Evolutionary conservation across 2,797 vertebrate species (phyloP), one percentile per base, ranked within the genome.

Genomic region (Diplodus puntazzo): DNA sequence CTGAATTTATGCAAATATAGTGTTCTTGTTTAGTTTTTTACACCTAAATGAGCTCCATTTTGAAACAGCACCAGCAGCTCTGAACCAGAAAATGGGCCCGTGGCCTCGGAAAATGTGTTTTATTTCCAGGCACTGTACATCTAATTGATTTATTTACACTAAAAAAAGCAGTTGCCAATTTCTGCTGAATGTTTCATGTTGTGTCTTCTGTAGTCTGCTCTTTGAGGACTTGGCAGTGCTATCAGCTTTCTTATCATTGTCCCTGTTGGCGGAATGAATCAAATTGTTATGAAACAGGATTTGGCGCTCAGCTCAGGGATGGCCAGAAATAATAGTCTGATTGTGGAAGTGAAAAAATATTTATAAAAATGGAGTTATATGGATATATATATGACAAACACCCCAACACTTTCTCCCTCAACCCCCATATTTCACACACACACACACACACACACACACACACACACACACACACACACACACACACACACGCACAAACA

Each of bases 131-230:
- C 87, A 75, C 88, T 80, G 83, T 91, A 82, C 65, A 81, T 88
- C 83, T 89, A 88, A 92, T 91, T 92, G 90, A 92, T 92, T 90
- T 90, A 90, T 90, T 90, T 88, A 86, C 84, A 87, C 85, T 77
- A 69, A 81, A 84, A 84, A 79, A 79, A 82, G 73, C 73, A 73
- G 82, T 73, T 83, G 87, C 88, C 89, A 92, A 79, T 87, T 88
- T 73, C 73, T 80, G 76, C 83, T 84, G 81, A 90, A 90, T 90
- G 84, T 91, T 91, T 94, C 75, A 91, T 90, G 87, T 79, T 80
- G 80, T 86, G 84, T 89, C 84, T 77, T 89, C 80, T 87, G 82
- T 84, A 80, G 84, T 85, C 80, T 83, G 77, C 83, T 83, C 82
- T 92, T 88, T 89, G 85, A 88, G 84, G 80, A 83, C 85, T 92